Evolutionary conservation across 2,797 vertebrate species (phyloP).

Genomic region (Liasis olivaceus): DNA sequence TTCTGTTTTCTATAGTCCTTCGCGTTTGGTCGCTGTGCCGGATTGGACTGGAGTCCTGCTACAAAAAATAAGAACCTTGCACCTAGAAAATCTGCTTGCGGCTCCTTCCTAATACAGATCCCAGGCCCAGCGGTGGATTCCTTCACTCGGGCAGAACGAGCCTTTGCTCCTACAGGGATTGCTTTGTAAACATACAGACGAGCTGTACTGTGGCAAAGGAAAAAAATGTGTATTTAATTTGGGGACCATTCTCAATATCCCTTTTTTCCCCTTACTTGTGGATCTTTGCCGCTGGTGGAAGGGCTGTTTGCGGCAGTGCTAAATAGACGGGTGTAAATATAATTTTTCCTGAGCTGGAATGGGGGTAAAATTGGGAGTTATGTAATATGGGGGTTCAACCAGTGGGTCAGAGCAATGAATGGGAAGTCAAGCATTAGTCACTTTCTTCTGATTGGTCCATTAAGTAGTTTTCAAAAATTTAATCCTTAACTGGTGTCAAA

Average conservation of each 20-base stretch:
- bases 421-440: background rate
- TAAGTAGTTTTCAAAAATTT: background rate
- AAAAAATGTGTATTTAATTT: background rate
- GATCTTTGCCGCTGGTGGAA: background rate
- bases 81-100: background rate
- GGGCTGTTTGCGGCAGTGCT: background rate
- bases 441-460: background rate
- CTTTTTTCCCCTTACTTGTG: background rate
- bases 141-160: background rate
- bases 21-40: background rate
- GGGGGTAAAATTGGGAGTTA: background rate
- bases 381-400: background rate
- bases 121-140: background rate
- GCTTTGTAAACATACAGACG: background rate
- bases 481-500: background rate
- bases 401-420: background rate
- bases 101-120: background rate
- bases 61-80: background rate
- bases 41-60: background rate
- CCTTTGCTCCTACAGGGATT: too few relatives aligned
- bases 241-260: background rate
- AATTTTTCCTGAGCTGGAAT: background rate
- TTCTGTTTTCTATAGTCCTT: background rate
- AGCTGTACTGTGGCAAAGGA: background rate
- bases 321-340: background rate